Evolutionary conservation across 1,140 invertebrate genomes (phyloP).

Genomic region (Pogonomyrmex californicus): DNA sequence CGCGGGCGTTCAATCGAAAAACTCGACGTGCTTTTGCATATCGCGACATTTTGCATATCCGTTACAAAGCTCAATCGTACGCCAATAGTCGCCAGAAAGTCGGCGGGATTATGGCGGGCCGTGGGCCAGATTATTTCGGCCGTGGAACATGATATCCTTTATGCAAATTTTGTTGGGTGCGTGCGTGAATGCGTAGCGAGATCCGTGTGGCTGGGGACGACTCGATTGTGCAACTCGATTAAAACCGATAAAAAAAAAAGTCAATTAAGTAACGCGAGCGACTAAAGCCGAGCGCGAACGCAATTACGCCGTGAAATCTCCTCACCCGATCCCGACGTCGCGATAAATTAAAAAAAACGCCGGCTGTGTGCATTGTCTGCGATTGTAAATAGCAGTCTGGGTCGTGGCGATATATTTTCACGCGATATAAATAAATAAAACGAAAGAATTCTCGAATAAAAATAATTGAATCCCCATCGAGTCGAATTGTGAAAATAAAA

Average conservation of each 20-base stretch:
- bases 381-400: slow-evolving; percentile 45
- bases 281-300: slow-evolving; percentile 47
- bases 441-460: not conserved
- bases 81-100: slow-evolving; percentile 33
- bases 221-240: slow-evolving; percentile 45
- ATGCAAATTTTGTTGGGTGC: slow-evolving; percentile 53
- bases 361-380: slow-evolving; percentile 25
- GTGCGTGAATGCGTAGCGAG: not conserved
- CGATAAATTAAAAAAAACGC: slow-evolving; percentile 53
- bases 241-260: slow-evolving; percentile 51
- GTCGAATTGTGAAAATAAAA: not conserved
- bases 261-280: slow-evolving; percentile 50
- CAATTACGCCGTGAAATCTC: slow-evolving; percentile 55
- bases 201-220: slow-evolving; percentile 20
- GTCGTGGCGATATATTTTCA: slow-evolving; percentile 7
- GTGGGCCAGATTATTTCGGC: slow-evolving; percentile 53
- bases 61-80: slow-evolving; percentile 40
- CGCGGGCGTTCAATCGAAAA: slow-evolving; percentile 20
- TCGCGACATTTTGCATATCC: not conserved
- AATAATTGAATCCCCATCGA: not conserved
- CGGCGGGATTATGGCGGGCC: slow-evolving; percentile 41
- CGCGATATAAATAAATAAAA: not conserved
- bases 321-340: slow-evolving; percentile 38
- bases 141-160: slow-evolving; percentile 59
- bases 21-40: slow-evolving; percentile 32